phyloP scores from a whole-genome alignment of 2,113 vertebrate genomes.

The Toxotes jaculatrix region DNA sequence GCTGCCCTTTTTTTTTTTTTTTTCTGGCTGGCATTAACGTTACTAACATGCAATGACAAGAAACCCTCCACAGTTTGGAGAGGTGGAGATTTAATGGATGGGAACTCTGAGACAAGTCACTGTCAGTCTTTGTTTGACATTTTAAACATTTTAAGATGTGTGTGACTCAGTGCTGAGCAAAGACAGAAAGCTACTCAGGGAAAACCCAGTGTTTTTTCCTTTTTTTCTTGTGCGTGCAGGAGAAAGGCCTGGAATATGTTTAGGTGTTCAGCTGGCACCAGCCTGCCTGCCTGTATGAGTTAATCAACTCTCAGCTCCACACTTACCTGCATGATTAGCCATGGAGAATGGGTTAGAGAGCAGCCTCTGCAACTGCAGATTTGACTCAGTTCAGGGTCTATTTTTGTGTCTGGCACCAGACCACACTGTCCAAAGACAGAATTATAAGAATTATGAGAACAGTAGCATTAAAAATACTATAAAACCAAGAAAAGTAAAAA shows the following conservation, averaged over 20 bases:
- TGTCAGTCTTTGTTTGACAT: constrained; percentile 22
- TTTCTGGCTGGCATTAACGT: background rate
- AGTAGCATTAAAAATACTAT: background rate
- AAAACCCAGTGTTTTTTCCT: too few species aligned
- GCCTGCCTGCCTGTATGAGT: constrained; percentile 1
- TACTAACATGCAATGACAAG: background rate
- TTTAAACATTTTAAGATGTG: constrained; percentile 32
- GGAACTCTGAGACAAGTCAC: background rate
- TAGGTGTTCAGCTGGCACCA: background rate
- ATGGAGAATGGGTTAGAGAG: constrained; percentile 39
- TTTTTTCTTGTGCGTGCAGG: background rate
- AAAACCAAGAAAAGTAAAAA: too few species aligned
- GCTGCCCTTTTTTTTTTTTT: background rate
- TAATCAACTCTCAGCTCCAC: background rate
- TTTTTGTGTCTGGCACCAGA: background rate
- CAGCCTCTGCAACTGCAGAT: background rate
- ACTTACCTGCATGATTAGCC: constrained; percentile 49
- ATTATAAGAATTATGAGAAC: background rate
- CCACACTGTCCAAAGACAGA: background rate
- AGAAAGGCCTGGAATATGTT: background rate
- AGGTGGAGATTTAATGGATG: background rate
- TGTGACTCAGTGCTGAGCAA: constrained; percentile 2
- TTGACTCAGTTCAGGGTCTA: background rate
- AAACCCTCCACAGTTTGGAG: background rate
- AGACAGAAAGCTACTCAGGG: background rate